Percentiles rank a stretch among this genome's conserved stretches.
Conservation (phyloP, 2,888 invertebrate genomes). For the Nowickia ferox region DNA sequence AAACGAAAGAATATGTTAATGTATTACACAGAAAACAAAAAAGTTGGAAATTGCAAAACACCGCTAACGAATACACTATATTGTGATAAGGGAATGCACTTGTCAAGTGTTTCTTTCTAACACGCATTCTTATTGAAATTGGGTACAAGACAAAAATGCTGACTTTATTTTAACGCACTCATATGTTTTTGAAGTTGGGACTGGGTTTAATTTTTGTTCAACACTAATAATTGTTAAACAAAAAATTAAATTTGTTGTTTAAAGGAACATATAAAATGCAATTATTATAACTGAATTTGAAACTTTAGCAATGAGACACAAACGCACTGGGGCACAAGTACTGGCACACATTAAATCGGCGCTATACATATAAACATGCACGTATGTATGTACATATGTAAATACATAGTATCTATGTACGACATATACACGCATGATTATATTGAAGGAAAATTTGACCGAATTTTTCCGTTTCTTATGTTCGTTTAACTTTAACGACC, state of each 20-base stretch:
- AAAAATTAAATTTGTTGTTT: too few relatives aligned
- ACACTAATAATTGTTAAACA: neutral
- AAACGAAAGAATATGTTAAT: constrained; percentile 12
- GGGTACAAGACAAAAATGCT: neutral
- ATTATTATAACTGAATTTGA: neutral
- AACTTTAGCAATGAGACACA: constrained; percentile 19
- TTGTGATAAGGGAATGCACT: constrained; percentile 33
- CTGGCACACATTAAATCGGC: constrained; percentile 10
- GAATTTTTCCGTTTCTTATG: constrained; percentile 74
- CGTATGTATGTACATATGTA: too few relatives aligned
- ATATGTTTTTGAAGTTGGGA: neutral
- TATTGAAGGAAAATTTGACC: constrained; percentile 74
- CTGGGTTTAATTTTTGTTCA: neutral
- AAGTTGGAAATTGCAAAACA: constrained; percentile 52
- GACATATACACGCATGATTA: constrained; percentile 68
- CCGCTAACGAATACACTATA: constrained; percentile 68
- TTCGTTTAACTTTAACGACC: constrained; percentile 69
- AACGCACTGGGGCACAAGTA: neutral
- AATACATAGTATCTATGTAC: too few relatives aligned
- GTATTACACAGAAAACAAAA: constrained; percentile 16
- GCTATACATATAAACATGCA: constrained; percentile 51
- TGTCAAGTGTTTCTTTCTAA: constrained; percentile 54
- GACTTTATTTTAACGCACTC: neutral
- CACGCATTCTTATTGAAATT: constrained; percentile 34
- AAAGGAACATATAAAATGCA: neutral